Conservation (phyloP, 2,113 vertebrate species). For the Aphelocoma coerulescens region DNA sequence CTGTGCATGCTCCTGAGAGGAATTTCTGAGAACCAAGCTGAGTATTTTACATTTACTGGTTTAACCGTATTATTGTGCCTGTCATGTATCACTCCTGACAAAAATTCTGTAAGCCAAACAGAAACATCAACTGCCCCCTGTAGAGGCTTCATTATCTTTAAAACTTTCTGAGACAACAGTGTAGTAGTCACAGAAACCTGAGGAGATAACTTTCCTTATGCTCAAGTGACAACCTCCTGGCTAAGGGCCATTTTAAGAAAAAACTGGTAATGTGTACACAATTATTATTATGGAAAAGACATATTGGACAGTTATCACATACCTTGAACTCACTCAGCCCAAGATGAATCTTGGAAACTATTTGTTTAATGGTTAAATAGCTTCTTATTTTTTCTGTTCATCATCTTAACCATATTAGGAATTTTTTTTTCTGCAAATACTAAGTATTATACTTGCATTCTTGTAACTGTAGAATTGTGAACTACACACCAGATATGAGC, state of each 20-base stretch:
- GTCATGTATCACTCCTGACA: background rate
- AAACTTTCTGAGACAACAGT: background rate
- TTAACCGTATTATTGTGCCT: background rate
- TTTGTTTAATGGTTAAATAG: background rate
- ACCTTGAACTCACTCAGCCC: background rate
- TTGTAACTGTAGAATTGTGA: slow-evolving; percentile 66
- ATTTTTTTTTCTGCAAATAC: background rate
- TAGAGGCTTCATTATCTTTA: background rate
- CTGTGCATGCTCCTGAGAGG: background rate
- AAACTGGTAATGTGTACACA: background rate
- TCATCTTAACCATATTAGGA: background rate
- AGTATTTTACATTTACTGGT: background rate
- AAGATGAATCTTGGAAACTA: background rate
- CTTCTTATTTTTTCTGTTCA: background rate
- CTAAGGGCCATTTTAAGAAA: background rate
- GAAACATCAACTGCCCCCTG: background rate
- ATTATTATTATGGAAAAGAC: background rate
- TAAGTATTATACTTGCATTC: background rate
- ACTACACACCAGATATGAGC: slow-evolving; percentile 76
- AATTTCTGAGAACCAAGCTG: background rate
- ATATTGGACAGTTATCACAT: background rate
- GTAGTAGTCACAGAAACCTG: background rate
- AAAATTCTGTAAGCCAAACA: background rate
- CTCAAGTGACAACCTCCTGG: background rate
- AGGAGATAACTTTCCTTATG: background rate